Evolutionary conservation across 1,140 invertebrate genomes (phyloP).

Genomic region (Centruroides sculpturatus): DNA sequence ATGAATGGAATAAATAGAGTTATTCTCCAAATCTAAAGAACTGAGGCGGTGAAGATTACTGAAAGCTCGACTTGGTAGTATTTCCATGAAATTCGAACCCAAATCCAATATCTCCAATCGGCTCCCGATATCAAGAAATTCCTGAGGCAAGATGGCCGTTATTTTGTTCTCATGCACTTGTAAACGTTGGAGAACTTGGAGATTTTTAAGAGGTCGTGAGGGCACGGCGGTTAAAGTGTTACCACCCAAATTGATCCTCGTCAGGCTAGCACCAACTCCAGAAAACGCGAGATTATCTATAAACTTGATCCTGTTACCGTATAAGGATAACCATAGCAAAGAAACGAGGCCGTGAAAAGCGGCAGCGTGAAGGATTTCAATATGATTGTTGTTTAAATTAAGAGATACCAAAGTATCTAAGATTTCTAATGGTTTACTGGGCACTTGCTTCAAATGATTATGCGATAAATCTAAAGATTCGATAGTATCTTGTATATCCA

Average conservation of each 20-base stretch:
- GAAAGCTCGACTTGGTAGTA: conserved; percentile 18
- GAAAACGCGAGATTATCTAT: conserved; percentile 19
- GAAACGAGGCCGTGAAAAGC: conserved; percentile 20
- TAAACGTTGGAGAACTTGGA: conserved; percentile 16
- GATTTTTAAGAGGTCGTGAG: conserved; percentile 11
- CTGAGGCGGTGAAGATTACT: conserved; percentile 13
- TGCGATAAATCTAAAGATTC: conserved; percentile 22
- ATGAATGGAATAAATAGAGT: conserved; percentile 19
- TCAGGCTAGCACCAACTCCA: conserved; percentile 19
- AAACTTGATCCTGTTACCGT: conserved; percentile 20
- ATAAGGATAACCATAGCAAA: conserved; percentile 18
- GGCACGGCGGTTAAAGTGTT: conserved; percentile 19
- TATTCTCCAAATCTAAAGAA: conserved; percentile 21
- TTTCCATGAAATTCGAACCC: conserved; percentile 16
- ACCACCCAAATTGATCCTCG: conserved; percentile 20
- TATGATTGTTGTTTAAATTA: conserved; percentile 20
- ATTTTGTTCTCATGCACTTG: conserved; percentile 20
- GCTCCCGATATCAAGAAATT: conserved; percentile 11
- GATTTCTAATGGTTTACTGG: conserved; percentile 14
- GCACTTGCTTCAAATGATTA: conserved; percentile 19
- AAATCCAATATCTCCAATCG: conserved; percentile 20
- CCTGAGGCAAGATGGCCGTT: conserved; percentile 10
- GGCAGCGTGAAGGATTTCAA: conserved; percentile 15
- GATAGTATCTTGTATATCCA: conserved; percentile 23
- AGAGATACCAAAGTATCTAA: conserved; percentile 16